Evolutionary conservation across 2,113 vertebrate species (phyloP).

Genomic region (Scortum barcoo): DNA sequence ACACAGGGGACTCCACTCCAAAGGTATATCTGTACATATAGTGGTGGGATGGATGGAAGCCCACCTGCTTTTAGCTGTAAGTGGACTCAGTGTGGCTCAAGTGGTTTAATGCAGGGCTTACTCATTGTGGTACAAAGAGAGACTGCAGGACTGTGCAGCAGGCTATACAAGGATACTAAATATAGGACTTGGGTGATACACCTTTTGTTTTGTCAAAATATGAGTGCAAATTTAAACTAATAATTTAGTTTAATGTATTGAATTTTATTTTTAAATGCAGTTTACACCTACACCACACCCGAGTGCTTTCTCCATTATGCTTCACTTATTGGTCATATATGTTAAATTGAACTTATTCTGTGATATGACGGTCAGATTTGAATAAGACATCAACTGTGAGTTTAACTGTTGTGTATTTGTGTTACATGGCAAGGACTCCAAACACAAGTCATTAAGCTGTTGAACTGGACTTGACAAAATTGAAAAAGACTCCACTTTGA

Average conservation of each 20-base stretch:
- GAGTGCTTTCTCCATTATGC: background rate
- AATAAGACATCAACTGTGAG: background rate
- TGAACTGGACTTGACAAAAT: background rate
- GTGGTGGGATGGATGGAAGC: constrained; percentile 55
- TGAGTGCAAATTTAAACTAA: background rate
- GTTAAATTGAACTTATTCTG: too few relatives aligned
- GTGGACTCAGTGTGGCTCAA: constrained; percentile 70
- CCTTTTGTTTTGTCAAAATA: background rate
- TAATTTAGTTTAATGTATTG: background rate
- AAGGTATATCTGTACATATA: constrained; percentile 67
- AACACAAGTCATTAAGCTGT: background rate
- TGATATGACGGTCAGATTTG: background rate
- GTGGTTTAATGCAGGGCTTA: constrained; percentile 64
- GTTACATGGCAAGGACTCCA: background rate
- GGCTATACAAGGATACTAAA: constrained; percentile 16
- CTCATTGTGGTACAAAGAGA: constrained; percentile 18
- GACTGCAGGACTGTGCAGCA: constrained; percentile 13
- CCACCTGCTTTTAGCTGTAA: constrained; percentile 76
- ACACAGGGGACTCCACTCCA: constrained; percentile 71
- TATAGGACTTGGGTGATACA: background rate
- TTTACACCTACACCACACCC: background rate
- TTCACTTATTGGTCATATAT: too few relatives aligned
- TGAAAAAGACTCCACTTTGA: background rate
- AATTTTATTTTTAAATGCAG: background rate
- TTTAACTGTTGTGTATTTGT: background rate